These are phyloP conservation scores for Chionomys nivalis DNA, from an alignment of 2,113 vertebrate genomes.

Conservation along the genomic window DNA sequence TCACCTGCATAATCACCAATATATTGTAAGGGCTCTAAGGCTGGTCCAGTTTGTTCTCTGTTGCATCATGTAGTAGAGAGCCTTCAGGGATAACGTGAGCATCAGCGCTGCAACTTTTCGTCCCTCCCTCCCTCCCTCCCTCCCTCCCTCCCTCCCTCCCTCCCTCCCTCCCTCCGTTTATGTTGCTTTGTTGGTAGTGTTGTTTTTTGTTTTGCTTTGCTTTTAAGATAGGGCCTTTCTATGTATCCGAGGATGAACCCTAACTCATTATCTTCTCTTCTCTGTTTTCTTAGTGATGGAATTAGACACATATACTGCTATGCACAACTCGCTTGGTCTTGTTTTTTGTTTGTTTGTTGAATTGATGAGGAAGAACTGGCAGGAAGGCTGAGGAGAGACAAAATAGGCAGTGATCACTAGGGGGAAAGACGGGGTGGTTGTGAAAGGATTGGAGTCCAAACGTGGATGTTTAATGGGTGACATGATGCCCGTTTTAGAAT, in stretches of 20 bases:
- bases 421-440: neutral
- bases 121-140: neutral
- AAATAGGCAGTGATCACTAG: neutral
- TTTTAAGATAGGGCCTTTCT: neutral
- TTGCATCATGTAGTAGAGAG: neutral
- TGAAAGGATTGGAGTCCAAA: constrained; percentile 29
- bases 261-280: neutral
- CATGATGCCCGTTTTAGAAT: constrained; percentile 6
- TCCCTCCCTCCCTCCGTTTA: no score
- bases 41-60: neutral
- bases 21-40: neutral
- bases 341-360: neutral
- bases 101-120: neutral
- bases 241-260: neutral
- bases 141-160: neutral
- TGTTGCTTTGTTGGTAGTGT: neutral
- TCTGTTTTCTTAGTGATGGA: neutral
- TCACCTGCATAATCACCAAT: neutral
- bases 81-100: neutral
- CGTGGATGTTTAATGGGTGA: neutral
- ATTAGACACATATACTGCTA: neutral
- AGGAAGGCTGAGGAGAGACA: neutral
- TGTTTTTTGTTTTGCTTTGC: neutral
- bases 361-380: neutral
- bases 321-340: no score